Evolutionary conservation across 2,113 vertebrate genomes (phyloP).

Genomic region (Equus quagga): DNA sequence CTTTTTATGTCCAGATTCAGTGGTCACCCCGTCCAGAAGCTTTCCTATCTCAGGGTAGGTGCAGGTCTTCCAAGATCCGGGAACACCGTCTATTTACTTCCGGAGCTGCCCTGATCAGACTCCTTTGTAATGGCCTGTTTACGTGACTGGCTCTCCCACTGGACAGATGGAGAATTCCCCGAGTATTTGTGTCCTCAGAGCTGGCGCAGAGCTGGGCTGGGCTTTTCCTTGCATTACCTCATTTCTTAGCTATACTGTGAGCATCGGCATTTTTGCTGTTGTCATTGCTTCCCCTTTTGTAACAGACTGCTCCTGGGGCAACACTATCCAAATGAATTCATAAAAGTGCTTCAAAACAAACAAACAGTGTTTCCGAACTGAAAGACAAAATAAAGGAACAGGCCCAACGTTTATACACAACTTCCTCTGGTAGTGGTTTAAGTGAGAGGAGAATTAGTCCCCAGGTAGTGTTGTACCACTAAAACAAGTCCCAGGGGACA

Average conservation of each 20-base stretch:
- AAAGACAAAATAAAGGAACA: slow-evolving; percentile 71
- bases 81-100: not conserved
- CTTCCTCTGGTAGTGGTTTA: slow-evolving; percentile 64
- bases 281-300: not conserved
- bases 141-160: not conserved
- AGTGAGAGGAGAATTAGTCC: slow-evolving; percentile 72
- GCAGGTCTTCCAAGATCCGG: not conserved
- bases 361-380: slow-evolving; percentile 53
- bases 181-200: not conserved
- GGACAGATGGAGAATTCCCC: not conserved
- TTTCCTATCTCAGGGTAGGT: not conserved
- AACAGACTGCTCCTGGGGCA: not conserved
- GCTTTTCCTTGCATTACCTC: not conserved
- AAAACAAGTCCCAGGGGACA: slow-evolving; percentile 8
- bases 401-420: slow-evolving; percentile 30
- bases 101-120: not conserved
- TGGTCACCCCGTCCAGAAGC: not conserved
- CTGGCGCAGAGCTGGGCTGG: not conserved
- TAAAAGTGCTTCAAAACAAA: not conserved
- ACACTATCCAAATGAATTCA: not conserved
- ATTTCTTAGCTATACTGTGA: not conserved
- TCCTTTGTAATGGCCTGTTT: not conserved
- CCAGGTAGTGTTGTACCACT: slow-evolving; percentile 5
- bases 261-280: not conserved
- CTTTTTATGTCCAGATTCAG: not conserved